Percentiles rank a stretch among this genome's conserved stretches.
Conservation (phyloP, 2,888 invertebrate species). For the Agapostemon virescens region DNA sequence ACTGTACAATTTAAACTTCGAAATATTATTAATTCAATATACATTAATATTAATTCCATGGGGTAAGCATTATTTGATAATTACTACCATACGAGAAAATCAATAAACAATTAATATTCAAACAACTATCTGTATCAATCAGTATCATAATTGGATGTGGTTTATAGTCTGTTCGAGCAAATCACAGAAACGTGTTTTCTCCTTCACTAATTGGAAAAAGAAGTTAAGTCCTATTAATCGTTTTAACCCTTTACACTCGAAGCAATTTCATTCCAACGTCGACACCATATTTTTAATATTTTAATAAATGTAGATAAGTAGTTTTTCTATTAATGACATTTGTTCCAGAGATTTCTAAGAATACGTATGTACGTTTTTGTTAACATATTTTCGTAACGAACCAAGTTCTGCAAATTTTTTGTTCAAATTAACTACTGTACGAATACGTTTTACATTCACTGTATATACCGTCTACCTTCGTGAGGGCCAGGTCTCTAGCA, state of each 20-base stretch:
- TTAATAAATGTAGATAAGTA: no score
- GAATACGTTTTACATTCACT: no score
- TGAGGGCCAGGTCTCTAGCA: no score
- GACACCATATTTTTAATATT: no score
- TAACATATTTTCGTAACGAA: no score
- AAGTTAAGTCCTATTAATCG: background rate
- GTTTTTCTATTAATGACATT: no score
- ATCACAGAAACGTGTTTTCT: background rate
- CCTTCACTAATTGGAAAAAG: background rate
- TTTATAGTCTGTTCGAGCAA: background rate
- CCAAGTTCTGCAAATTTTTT: no score
- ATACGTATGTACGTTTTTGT: no score
- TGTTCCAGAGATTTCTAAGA: no score
- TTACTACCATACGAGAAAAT: background rate
- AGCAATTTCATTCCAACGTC: no score
- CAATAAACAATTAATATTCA: background rate
- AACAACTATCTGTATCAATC: background rate
- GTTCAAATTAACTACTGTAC: no score
- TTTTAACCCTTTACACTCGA: background rate
- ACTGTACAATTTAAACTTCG: background rate
- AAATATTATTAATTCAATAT: background rate
- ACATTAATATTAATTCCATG: background rate
- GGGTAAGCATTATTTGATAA: background rate
- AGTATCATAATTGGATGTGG: background rate
- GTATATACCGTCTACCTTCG: no score